Evolutionary conservation across 1,140 invertebrate species (phyloP).

Genomic region (Hestina assimilis): DNA sequence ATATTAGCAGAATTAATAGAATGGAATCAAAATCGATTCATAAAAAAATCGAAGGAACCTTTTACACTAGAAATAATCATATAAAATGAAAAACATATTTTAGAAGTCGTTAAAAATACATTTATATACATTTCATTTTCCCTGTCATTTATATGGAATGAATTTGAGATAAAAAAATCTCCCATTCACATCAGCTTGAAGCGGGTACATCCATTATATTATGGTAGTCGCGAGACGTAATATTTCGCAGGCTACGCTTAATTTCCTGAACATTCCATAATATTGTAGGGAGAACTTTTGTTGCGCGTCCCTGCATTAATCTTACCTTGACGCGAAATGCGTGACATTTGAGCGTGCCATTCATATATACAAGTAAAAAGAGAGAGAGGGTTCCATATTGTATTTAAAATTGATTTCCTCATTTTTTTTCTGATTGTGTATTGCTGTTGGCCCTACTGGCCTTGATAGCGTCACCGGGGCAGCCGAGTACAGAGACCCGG

Average conservation of each 20-base stretch:
- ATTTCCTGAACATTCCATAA: constrained; percentile 1
- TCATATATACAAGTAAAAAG: neutral
- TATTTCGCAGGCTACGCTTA: constrained; percentile 2
- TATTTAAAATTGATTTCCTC: neutral
- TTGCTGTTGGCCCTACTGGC: too few relatives aligned
- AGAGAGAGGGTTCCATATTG: neutral
- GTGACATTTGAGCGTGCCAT: constrained; percentile 5
- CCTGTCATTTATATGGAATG: neutral
- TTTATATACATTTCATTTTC: neutral
- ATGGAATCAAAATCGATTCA: too few relatives aligned
- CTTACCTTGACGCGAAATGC: constrained; percentile 8
- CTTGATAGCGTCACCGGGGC: too few relatives aligned
- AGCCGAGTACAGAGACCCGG: too few relatives aligned
- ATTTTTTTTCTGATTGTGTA: too few relatives aligned
- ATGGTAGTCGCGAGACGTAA: constrained; percentile 2
- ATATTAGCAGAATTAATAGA: too few relatives aligned
- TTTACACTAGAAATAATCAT: too few relatives aligned
- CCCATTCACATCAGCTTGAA: neutral
- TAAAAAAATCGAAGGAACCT: too few relatives aligned
- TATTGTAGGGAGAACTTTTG: constrained; percentile 2
- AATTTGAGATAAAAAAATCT: neutral
- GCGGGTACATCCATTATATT: neutral
- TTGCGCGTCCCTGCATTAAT: constrained; percentile 10
- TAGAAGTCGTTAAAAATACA: too few relatives aligned
- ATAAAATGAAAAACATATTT: too few relatives aligned